phyloP scores from a whole-genome alignment of 2,888 invertebrate species.

The Ernsta delagoae region DNA sequence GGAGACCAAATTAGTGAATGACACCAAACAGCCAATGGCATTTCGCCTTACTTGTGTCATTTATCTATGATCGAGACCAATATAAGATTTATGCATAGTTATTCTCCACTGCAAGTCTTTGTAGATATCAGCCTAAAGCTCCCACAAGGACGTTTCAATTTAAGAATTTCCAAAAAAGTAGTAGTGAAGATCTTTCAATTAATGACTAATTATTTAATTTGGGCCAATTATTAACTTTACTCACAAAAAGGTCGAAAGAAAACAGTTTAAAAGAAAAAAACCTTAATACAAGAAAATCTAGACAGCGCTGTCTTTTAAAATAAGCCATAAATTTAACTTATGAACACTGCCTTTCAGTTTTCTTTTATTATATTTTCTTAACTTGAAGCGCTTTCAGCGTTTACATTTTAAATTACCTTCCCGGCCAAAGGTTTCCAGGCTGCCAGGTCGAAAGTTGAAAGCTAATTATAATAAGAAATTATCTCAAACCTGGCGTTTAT shows the following conservation, averaged over 20 bases:
- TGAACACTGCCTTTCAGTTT: slow-evolving; percentile 23
- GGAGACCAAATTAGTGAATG: too few relatives aligned
- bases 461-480: slow-evolving; percentile 37
- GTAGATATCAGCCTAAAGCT: too few relatives aligned
- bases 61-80: too few relatives aligned
- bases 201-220: too few relatives aligned
- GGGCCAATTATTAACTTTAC: too few relatives aligned
- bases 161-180: too few relatives aligned
- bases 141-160: too few relatives aligned
- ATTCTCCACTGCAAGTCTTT: too few relatives aligned
- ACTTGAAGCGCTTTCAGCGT: slow-evolving; percentile 27
- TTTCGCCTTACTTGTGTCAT: too few relatives aligned
- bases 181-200: too few relatives aligned
- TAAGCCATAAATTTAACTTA: slow-evolving; percentile 17
- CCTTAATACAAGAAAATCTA: not conserved
- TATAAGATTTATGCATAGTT: too few relatives aligned
- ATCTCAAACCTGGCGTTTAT: slow-evolving; percentile 20
- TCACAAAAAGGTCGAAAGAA: not conserved
- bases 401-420: slow-evolving; percentile 40
- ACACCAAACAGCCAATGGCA: too few relatives aligned
- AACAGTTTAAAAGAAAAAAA: not conserved
- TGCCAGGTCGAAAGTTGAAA: slow-evolving; percentile 31
- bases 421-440: slow-evolving; percentile 35
- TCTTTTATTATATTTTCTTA: slow-evolving; percentile 32
- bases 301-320: not conserved